A percentile compares a stretch with the other conserved stretches of the same genome.
These are phyloP conservation scores for Rallus crepitans DNA, from an alignment of 2,797 vertebrate species.

Conservation along the genomic window DNA sequence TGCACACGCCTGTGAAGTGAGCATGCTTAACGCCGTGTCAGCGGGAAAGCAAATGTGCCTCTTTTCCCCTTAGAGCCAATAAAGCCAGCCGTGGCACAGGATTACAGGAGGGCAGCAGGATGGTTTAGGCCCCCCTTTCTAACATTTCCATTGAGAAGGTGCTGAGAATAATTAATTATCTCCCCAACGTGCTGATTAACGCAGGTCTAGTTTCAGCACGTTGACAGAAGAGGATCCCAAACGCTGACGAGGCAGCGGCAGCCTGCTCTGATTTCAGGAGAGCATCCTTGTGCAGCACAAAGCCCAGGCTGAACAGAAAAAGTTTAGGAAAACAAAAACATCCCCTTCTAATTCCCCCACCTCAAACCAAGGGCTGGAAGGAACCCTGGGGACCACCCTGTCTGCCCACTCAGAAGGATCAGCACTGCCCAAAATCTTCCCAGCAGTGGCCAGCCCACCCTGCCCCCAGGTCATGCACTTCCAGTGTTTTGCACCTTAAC, in stretches of 20 bases:
- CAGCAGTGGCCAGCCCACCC: accelerated
- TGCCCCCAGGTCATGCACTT: accelerated
- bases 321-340: background rate
- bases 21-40: constrained; percentile 60
- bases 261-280: constrained; percentile 8
- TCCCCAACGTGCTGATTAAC: constrained; percentile 35
- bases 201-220: background rate
- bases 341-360: background rate
- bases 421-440: background rate
- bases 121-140: constrained; percentile 22
- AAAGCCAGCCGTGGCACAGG: constrained; percentile 59
- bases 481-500: background rate
- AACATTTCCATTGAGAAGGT: constrained; percentile 57
- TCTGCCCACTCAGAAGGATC: background rate
- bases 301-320: background rate
- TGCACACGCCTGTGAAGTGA: constrained; percentile 79
- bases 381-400: background rate
- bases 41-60: constrained; percentile 57
- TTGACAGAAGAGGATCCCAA: constrained; percentile 8
- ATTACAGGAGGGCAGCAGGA: constrained; percentile 27
- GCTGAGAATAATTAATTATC: constrained; percentile 66
- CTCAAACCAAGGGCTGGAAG: background rate
- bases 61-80: constrained; percentile 54
- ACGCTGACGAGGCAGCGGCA: background rate
- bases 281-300: background rate